Evolutionary conservation across 2,113 vertebrate genomes (phyloP).

Genomic region (Hepsetus odoe): DNA sequence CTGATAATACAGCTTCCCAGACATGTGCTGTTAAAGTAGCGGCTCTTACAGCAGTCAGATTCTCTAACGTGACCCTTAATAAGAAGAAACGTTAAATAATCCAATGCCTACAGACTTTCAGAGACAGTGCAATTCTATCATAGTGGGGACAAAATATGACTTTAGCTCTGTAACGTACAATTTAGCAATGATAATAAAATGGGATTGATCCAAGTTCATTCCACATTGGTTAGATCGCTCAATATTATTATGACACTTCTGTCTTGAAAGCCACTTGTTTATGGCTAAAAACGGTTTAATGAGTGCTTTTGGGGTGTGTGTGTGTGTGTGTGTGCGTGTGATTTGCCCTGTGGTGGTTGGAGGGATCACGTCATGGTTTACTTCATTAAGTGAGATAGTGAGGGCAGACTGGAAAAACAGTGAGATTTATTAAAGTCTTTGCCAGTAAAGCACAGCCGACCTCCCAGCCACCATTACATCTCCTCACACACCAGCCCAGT

Average conservation of each 20-base stretch:
- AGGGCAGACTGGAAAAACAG: constrained; percentile 43
- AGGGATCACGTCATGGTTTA: constrained; percentile 30
- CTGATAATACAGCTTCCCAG: too few relatives aligned
- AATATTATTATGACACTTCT: neutral
- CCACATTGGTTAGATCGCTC: neutral
- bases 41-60: too few relatives aligned
- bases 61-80: too few relatives aligned
- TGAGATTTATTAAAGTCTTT: constrained; percentile 40
- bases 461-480: constrained; percentile 39
- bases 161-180: neutral
- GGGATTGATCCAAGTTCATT: neutral
- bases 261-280: neutral
- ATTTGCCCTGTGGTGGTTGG: constrained; percentile 18
- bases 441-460: constrained; percentile 30
- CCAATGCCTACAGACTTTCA: too few relatives aligned
- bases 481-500: constrained; percentile 25
- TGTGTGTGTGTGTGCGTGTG: constrained; percentile 8
- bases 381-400: constrained; percentile 45
- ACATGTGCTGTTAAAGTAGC: too few relatives aligned
- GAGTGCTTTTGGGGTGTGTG: constrained; percentile 6
- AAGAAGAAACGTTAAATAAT: too few relatives aligned
- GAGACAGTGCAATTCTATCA: neutral
- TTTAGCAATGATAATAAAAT: neutral
- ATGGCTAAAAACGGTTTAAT: neutral
- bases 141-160: constrained; percentile 1